Conservation (phyloP, 2,888 invertebrate species). For the Drosophila paranaensis region DNA sequence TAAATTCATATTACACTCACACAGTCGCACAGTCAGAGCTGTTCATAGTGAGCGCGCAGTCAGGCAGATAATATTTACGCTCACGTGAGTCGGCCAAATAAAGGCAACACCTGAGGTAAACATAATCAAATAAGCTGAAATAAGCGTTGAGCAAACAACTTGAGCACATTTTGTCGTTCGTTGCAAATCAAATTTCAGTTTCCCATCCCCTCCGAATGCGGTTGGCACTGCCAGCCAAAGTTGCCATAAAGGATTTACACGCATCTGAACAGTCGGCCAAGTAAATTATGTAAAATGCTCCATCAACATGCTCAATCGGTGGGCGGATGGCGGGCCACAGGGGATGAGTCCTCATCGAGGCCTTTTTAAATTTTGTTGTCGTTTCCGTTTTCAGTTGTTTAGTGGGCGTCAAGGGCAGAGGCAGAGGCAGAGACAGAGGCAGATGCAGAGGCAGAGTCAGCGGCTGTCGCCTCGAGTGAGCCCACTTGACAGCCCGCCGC, state of each 20-base stretch:
- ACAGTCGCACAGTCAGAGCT: neutral
- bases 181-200: conserved; percentile 71
- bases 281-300: conserved; percentile 72
- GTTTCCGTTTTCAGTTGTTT: conserved; percentile 53
- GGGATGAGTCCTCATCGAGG: conserved; percentile 33
- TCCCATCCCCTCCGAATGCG: conserved; percentile 10
- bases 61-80: conserved; percentile 34
- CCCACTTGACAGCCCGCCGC: conserved; percentile 67
- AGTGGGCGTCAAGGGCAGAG: neutral
- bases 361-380: conserved; percentile 72
- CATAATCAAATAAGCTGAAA: conserved; percentile 76
- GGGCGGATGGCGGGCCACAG: conserved; percentile 8
- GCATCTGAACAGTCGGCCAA: conserved; percentile 68
- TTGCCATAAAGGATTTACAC: conserved; percentile 78
- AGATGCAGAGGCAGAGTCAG: conserved; percentile 37
- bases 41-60: conserved; percentile 14
- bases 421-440: conserved; percentile 2
- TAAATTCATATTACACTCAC: conserved; percentile 15
- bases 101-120: conserved; percentile 68
- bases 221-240: conserved; percentile 44
- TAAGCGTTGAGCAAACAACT: conserved; percentile 61
- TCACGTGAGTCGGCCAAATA: conserved; percentile 25
- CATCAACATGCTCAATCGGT: conserved; percentile 41
- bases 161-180: conserved; percentile 54
- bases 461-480: conserved; percentile 61